Conservation (phyloP, 1,140 invertebrate species). For the Calosoma granatense region DNA sequence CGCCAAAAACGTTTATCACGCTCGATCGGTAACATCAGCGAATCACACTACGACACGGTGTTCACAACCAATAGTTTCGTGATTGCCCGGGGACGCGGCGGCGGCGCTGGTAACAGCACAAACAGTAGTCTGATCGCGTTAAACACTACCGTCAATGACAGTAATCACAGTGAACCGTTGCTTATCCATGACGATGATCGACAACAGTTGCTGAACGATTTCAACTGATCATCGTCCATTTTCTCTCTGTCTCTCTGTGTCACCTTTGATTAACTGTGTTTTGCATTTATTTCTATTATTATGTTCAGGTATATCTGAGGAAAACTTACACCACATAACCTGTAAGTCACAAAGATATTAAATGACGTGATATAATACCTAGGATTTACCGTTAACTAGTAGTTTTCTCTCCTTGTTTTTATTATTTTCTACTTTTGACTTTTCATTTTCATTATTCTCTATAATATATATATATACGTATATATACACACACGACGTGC, state of each 20-base stretch:
- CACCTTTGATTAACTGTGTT: slow-evolving; percentile 7
- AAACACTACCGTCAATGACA: slow-evolving; percentile 21
- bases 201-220: slow-evolving; percentile 18
- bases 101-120: background rate
- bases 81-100: slow-evolving; percentile 26
- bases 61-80: slow-evolving; percentile 33
- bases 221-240: background rate
- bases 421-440: background rate
- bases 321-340: slow-evolving; percentile 30
- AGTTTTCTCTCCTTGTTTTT: background rate
- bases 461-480: no score
- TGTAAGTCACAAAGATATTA: slow-evolving; percentile 27
- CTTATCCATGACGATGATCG: slow-evolving; percentile 21
- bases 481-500: background rate
- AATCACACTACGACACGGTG: slow-evolving; percentile 36
- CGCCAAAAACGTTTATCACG: slow-evolving; percentile 25
- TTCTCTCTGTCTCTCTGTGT: no score
- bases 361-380: slow-evolving; percentile 6
- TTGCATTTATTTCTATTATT: slow-evolving; percentile 13
- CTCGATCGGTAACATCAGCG: slow-evolving; percentile 31
- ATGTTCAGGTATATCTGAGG: slow-evolving; percentile 26
- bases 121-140: slow-evolving; percentile 11
- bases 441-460: background rate
- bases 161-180: no score
- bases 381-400: background rate